These are phyloP conservation scores for Sternarchorhynchus goeldii DNA, from an alignment of 2,797 vertebrate species.

Conservation along the genomic window DNA sequence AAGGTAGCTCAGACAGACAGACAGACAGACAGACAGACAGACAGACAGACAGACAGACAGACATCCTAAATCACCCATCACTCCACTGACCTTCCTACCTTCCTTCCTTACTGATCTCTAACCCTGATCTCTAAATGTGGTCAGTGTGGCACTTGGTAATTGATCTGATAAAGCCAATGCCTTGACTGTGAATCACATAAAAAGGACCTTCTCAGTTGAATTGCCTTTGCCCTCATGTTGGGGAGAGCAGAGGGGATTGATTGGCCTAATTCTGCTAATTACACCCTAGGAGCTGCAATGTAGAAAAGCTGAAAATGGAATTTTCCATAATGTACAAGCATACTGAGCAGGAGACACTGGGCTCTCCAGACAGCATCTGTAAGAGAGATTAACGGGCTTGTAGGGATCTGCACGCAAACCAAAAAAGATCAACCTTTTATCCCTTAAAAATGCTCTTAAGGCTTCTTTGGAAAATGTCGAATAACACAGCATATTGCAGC, in stretches of 20 bases:
- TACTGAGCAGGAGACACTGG: neutral
- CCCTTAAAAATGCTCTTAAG: neutral
- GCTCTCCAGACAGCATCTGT: neutral
- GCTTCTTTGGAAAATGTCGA: no score
- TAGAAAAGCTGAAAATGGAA: slow-evolving; percentile 10
- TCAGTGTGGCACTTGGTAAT: neutral
- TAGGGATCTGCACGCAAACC: neutral
- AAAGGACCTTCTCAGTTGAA: slow-evolving; percentile 6
- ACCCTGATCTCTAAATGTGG: neutral
- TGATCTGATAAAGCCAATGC: neutral
- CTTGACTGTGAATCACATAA: neutral
- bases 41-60: no score
- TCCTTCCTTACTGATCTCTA: neutral
- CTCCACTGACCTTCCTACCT: neutral
- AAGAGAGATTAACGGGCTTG: neutral
- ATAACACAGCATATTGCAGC: no score
- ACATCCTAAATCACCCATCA: neutral
- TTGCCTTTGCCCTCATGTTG: neutral
- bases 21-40: no score
- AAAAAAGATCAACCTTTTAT: neutral
- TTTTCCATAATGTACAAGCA: slow-evolving; percentile 6
- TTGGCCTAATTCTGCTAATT: slow-evolving; percentile 25
- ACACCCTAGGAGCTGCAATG: neutral
- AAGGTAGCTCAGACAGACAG: neutral
- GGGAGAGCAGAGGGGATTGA: slow-evolving; percentile 3